Conservation (phyloP, 2,113 vertebrate species). For the Odocoileus virginianus region DNA sequence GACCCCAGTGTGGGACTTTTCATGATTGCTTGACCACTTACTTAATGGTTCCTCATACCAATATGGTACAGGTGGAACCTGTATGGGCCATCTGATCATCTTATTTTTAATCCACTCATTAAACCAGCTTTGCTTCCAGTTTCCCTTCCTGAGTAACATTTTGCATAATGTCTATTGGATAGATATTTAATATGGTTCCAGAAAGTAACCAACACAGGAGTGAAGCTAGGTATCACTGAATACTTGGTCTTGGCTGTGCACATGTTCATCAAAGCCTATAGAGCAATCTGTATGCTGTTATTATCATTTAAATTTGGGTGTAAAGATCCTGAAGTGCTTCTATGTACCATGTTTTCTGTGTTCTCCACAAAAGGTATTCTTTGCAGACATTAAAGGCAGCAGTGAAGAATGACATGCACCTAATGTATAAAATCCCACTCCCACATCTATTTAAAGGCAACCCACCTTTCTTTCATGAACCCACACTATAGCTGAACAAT, state of each 20-base stretch:
- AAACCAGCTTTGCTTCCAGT: background rate
- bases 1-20: background rate
- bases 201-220: constrained; percentile 17
- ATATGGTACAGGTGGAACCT: background rate
- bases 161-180: constrained; percentile 1
- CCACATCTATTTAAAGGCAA: constrained; percentile 52
- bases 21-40: background rate
- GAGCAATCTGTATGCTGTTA: constrained; percentile 49
- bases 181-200: background rate
- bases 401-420: constrained; percentile 38
- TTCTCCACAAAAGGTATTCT: constrained; percentile 55
- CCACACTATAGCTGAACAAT: constrained; percentile 43
- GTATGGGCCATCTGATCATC: background rate
- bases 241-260: constrained; percentile 21
- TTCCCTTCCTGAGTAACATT: constrained; percentile 32
- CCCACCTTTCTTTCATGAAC: constrained; percentile 49
- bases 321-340: constrained; percentile 59
- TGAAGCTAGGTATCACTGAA: background rate
- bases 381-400: constrained; percentile 65
- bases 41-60: background rate
- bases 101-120: constrained; percentile 20
- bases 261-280: constrained; percentile 59
- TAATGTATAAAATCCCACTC: constrained; percentile 61
- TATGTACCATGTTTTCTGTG: constrained; percentile 22
- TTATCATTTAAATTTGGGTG: constrained; percentile 50